phyloP scores from a whole-genome alignment of 2,888 invertebrate species.

The Thumatha senex region DNA sequence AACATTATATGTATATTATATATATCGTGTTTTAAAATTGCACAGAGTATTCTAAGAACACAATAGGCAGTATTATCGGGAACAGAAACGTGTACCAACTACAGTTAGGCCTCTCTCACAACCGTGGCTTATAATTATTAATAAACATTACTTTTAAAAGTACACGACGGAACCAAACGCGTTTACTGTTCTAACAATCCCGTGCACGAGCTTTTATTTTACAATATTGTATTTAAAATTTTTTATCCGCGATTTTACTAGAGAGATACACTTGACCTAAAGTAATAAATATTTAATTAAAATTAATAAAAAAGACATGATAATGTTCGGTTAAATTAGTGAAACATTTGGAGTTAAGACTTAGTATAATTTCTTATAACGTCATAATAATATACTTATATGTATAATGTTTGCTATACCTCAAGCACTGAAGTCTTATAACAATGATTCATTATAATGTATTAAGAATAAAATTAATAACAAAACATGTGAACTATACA shows the following conservation, averaged over 20 bases:
- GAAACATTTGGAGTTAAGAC: constrained; percentile 44
- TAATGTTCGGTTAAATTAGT: constrained; percentile 35
- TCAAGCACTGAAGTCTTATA: constrained; percentile 43
- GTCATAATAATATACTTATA: constrained; percentile 40
- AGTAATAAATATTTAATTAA: constrained; percentile 39
- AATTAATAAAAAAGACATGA: constrained; percentile 40
- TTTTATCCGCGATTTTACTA: constrained; percentile 49
- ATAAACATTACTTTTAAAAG: constrained; percentile 38
- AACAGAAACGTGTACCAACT: constrained; percentile 65
- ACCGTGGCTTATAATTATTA: constrained; percentile 62
- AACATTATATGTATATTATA: constrained; percentile 43
- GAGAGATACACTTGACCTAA: constrained; percentile 40
- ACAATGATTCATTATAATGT: constrained; percentile 45
- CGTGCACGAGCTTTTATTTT: constrained; percentile 39
- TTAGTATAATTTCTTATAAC: constrained; percentile 51
- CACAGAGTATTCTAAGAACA: constrained; percentile 74
- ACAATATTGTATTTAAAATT: constrained; percentile 21
- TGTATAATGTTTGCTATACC: constrained; percentile 37
- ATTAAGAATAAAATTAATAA: constrained; percentile 56
- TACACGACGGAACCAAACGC: constrained; percentile 38
- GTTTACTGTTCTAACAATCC: constrained; percentile 35
- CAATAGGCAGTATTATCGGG: constrained; percentile 73
- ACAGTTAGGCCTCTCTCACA: constrained; percentile 80
- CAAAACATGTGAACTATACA: constrained; percentile 47
- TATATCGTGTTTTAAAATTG: constrained; percentile 40